Evolutionary conservation across 2,797 vertebrate species (phyloP), one percentile per base, ranked within the genome.

Genomic region (Lates japonicus): DNA sequence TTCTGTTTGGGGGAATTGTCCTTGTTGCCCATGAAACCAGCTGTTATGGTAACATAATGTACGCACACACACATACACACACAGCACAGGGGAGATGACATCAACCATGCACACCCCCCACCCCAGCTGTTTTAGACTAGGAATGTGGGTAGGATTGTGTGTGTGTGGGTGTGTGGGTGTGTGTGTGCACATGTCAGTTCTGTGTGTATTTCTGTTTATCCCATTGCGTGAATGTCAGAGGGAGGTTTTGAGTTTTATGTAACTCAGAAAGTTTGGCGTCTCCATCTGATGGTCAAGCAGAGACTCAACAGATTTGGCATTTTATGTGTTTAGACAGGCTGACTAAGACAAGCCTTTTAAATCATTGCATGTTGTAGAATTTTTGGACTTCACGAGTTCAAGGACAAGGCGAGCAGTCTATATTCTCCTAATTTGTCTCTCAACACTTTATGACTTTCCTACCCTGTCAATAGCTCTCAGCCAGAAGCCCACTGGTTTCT

Each of bases 1-100:
- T 83, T 86, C 81, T 91, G 83, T 93, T 90, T 87, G 90, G 83
- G 80, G 82, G 73, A 84, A 93, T 94, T 94, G 89, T 91, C 72
- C 29, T 66, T 42, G 93, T 96, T 93, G 85, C 93, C 90, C 79
- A 61, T 91, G 91, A 85, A 95, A 96, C 94, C 58, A 72, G 86
- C 80, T 94, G 90, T 93, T 93, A 65, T 93, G 92, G 76, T 90
- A 83, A 81, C 83, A 93, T 90, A 0, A 8, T 64, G 70, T 33
- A 52, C 22, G 61, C 61, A 54, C 41, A 3, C 3, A 13, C 13
- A 3, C 12, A 14, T 13, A 37, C 37, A 42, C 49, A 52, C 70
- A 59, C 55, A 11, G 71, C 59, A 86, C 91, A 88, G 86, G 58
- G 81, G 37, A 82, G 87, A 89, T 93, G 90, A 94, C 83, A 83